Conservation (phyloP, 1,140 invertebrate species). For the Pachyrhynchus sulphureomaculatus region DNA sequence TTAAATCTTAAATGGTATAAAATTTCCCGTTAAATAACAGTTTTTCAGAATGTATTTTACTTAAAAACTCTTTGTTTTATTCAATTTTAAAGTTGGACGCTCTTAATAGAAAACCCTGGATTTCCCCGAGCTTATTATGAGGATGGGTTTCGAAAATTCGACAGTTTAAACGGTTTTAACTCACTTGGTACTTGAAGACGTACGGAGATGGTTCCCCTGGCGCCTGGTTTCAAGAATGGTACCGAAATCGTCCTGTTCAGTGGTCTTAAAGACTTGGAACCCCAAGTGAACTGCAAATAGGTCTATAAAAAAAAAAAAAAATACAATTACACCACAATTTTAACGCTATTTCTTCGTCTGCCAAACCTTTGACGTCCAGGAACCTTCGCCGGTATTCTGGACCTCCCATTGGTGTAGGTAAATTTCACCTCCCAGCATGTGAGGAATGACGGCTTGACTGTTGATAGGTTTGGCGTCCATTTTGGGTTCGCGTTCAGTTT, state of each 20-base stretch:
- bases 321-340: no score
- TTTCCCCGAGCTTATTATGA: no score
- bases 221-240: constrained; percentile 46
- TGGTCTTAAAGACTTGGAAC: constrained; percentile 43
- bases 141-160: no score
- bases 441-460: constrained; percentile 31
- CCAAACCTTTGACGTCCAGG: constrained; percentile 45
- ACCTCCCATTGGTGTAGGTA: constrained; percentile 50
- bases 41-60: no score
- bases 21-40: no score
- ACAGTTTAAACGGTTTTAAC: no score
- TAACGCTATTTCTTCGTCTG: no score
- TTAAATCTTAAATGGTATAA: no score
- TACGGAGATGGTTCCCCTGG: constrained; percentile 45
- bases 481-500: neutral
- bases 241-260: constrained; percentile 38
- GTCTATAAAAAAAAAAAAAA: constrained; percentile 43
- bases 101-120: no score
- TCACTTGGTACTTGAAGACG: constrained; percentile 48
- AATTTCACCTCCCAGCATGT: constrained; percentile 44
- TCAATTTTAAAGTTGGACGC: no score
- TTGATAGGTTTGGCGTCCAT: constrained; percentile 45
- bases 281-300: constrained; percentile 47
- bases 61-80: no score
- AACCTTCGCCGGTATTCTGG: constrained; percentile 44